These are phyloP conservation scores for Gyrodactylus salaris DNA, from an alignment of 1,140 invertebrate species.

Conservation along the genomic window DNA sequence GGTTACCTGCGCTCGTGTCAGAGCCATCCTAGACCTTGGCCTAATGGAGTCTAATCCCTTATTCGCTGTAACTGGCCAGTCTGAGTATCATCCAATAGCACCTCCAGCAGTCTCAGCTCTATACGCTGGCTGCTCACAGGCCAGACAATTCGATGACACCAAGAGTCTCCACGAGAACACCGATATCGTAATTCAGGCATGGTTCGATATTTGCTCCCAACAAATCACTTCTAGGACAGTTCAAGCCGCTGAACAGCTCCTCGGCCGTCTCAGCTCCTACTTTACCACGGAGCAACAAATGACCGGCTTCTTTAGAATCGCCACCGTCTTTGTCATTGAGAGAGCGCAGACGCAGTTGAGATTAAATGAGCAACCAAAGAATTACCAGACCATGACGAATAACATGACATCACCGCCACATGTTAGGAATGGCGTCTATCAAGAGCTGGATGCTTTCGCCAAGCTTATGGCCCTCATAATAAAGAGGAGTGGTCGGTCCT, in stretches of 20 bases:
- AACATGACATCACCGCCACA: constrained; percentile 26
- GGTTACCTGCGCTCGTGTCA: constrained; percentile 9
- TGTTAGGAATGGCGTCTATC: neutral
- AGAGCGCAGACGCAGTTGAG: constrained; percentile 28
- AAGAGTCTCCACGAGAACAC: constrained; percentile 71
- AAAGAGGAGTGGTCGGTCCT: constrained; percentile 30
- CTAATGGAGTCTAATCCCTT: constrained; percentile 12
- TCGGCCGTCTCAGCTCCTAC: constrained; percentile 20
- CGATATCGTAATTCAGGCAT: constrained; percentile 60
- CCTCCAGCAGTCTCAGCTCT: constrained; percentile 39
- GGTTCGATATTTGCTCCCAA: constrained; percentile 49
- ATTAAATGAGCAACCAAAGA: constrained; percentile 19
- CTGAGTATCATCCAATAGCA: constrained; percentile 9
- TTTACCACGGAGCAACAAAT: constrained; percentile 84
- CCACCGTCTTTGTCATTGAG: constrained; percentile 79
- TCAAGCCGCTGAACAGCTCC: constrained; percentile 29
- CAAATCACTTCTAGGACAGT: constrained; percentile 68
- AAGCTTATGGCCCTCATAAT: constrained; percentile 64
- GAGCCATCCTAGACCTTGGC: constrained; percentile 14
- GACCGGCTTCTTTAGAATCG: constrained; percentile 72
- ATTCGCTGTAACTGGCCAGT: constrained; percentile 12
- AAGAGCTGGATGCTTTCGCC: constrained; percentile 51
- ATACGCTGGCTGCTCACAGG: constrained; percentile 49
- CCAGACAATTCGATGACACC: constrained; percentile 61
- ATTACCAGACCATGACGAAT: constrained; percentile 58